These are phyloP conservation scores for Allacma fusca DNA, from an alignment of 2,888 invertebrate species.

Conservation along the genomic window DNA sequence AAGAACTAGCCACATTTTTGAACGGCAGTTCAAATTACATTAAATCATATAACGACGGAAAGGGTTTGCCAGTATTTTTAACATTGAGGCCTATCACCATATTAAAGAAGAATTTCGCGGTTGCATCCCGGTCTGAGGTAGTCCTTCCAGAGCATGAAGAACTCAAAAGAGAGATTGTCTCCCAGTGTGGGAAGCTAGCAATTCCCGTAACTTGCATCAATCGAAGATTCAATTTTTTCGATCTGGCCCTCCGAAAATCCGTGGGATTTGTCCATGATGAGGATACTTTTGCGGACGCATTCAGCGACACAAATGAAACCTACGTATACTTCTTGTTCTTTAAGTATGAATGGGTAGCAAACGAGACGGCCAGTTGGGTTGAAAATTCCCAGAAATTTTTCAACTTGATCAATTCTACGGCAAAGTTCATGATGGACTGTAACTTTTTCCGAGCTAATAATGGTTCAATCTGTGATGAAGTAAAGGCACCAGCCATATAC, in stretches of 20 bases:
- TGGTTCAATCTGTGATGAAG: neutral
- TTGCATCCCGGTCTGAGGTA: neutral
- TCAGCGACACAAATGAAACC: neutral
- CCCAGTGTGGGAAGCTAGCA: neutral
- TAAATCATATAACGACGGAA: neutral
- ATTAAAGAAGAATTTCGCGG: constrained; percentile 8
- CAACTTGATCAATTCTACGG: neutral
- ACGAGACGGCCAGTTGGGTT: neutral
- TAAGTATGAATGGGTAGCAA: neutral
- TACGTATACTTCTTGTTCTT: neutral
- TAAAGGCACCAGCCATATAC: neutral
- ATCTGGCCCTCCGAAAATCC: neutral
- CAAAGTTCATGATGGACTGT: neutral
- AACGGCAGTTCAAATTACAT: neutral
- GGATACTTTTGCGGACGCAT: neutral
- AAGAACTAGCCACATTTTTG: neutral
- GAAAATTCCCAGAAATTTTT: constrained; percentile 12
- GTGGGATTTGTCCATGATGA: neutral
- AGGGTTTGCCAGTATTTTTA: neutral
- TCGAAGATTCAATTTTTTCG: constrained; percentile 4
- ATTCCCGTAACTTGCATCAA: neutral
- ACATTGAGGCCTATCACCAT: neutral
- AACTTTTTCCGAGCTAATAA: neutral
- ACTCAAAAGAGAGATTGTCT: neutral
- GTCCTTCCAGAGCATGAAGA: constrained; percentile 16